Conservation (phyloP, 1,140 invertebrate genomes). For the Drosophila santomea region DNA sequence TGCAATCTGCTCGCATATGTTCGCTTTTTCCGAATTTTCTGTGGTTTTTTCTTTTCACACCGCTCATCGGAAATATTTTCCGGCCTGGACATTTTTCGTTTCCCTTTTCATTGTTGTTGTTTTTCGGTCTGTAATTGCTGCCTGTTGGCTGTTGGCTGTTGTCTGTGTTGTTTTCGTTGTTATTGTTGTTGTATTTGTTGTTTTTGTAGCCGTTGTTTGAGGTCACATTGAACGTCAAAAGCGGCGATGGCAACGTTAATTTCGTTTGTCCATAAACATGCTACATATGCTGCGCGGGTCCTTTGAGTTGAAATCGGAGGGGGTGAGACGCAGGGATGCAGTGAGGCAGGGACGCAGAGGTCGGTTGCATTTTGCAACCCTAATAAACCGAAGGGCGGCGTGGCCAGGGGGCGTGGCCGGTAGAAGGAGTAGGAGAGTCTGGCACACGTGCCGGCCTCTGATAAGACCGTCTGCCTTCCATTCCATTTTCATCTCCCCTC, state of each 20-base stretch:
- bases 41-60: conserved; percentile 23
- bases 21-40: conserved; percentile 27
- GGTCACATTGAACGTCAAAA: conserved; percentile 76
- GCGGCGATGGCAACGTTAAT: conserved; percentile 72
- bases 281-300: conserved; percentile 63
- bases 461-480: conserved; percentile 39
- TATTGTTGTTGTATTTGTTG: conserved; percentile 38
- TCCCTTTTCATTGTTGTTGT: conserved; percentile 42
- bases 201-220: conserved; percentile 57
- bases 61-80: conserved; percentile 33
- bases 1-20: conserved; percentile 37
- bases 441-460: conserved; percentile 69
- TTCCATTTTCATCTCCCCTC: conserved; percentile 5
- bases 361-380: conserved; percentile 67
- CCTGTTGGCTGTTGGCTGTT: conserved; percentile 33
- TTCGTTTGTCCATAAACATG: conserved; percentile 80
- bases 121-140: conserved; percentile 21
- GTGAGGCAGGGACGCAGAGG: neutral
- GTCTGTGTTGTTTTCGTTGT: conserved; percentile 47
- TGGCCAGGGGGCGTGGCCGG: conserved; percentile 1
- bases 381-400: conserved; percentile 60
- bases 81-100: conserved; percentile 39
- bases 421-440: conserved; percentile 3
- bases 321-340: neutral
- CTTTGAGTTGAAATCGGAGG: neutral